A percentile compares a stretch with the other conserved stretches of the same genome.
phyloP scores from a whole-genome alignment of 2,888 invertebrate species.

The Cacoxenus indagator region DNA sequence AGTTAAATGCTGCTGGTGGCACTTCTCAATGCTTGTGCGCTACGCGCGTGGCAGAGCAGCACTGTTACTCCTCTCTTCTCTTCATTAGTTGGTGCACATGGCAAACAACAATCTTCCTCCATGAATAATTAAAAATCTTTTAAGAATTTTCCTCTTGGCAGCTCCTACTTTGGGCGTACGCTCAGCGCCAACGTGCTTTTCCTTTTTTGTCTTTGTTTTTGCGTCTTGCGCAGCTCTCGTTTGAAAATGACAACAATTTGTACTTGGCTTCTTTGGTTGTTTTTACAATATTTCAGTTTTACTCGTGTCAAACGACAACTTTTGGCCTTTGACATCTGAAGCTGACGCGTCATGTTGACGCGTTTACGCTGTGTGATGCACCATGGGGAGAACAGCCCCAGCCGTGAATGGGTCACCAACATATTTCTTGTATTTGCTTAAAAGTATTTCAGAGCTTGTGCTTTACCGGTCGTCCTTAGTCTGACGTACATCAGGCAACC shows the following conservation, averaged over 20 bases:
- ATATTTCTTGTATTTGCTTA: no score
- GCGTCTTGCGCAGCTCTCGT: background rate
- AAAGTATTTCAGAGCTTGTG: no score
- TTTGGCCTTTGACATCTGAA: background rate
- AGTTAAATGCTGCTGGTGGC: background rate
- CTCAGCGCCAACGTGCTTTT: no score
- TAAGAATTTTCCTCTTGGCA: background rate
- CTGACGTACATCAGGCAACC: no score
- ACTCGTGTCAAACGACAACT: background rate
- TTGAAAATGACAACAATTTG: background rate
- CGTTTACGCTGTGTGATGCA: background rate
- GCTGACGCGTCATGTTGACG: background rate
- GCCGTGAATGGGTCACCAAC: no score
- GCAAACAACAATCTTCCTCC: conserved; percentile 26
- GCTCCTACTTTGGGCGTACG: background rate
- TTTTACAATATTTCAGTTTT: background rate
- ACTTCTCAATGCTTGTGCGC: no score
- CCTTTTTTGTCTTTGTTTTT: background rate
- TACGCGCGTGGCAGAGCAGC: background rate
- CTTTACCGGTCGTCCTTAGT: no score
- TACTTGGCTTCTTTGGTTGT: background rate
- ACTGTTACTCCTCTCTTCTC: background rate
- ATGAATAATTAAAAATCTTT: conserved; percentile 44
- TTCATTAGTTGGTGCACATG: background rate
- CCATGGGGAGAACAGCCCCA: background rate